Evolutionary conservation across 2,797 vertebrate species (phyloP), one percentile per base, ranked within the genome.

Genomic region (Staurois parvus): DNA sequence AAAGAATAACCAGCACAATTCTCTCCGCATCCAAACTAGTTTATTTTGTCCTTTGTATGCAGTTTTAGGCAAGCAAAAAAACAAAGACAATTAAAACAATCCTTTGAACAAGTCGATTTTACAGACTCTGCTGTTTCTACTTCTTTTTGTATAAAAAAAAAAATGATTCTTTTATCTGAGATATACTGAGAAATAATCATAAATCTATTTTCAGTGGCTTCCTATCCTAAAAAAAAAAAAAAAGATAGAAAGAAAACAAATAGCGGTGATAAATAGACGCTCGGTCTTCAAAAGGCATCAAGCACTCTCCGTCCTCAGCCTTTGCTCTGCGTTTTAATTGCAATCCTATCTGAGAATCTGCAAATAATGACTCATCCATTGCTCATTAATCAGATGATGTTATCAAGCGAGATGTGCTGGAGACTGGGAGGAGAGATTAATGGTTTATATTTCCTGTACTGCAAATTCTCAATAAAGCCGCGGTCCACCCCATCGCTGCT

Each of bases 371-470:
- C 80, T 87, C 85, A 83, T 83, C 74, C 81, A 78, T 79, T 83
- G 85, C 85, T 83, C 85, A 83, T 87, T 87, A 87, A 87, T 87
- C 85, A 87, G 85, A 83, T 87, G 85, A 87, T 87, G 75, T 87
- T 87, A 87, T 87, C 85, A 83, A 78, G 67, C 59, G 40, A n/a
- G 81, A 87, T 87, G 75, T 59, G 81, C 29, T 37, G 45, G 79
- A 86, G 80, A 78, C 85, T 64, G 59, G 66, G 81, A 87, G 85
- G 52, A 28, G 76, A 87, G 85, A 87, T 83, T 83, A 83, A 87
- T 87, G 85, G 37, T 87, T 87, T 83, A 79, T 68, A 79, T 83
- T 83, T 83, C 75, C 76, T 86, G 40, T 78, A 72, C 85, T 68
- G 67, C 85, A 72, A 81, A 72, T 72, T 72, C 84, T 78, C 76